Evolutionary conservation across 2,888 invertebrate species (phyloP).

Genomic region (Tigriopus californicus): DNA sequence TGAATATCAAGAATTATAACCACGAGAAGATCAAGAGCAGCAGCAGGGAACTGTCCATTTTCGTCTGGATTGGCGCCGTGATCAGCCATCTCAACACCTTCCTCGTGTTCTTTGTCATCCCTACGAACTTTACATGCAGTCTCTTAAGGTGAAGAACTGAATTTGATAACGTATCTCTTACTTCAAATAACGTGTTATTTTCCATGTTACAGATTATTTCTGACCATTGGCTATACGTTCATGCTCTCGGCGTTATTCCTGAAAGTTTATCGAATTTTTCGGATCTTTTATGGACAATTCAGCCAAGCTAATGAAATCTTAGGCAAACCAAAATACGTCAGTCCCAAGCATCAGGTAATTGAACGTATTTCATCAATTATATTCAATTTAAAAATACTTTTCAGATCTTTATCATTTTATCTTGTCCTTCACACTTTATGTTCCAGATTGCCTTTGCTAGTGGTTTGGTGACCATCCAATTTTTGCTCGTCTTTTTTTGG

Average conservation of each 20-base stretch:
- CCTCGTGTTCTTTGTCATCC: not conserved
- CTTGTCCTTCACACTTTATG: too few species aligned
- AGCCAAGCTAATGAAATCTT: not conserved
- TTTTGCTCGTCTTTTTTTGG: not conserved
- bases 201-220: not conserved
- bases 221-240: not conserved
- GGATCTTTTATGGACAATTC: constrained; percentile 2
- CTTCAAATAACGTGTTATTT: too few species aligned
- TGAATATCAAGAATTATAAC: not conserved
- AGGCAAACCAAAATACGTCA: not conserved
- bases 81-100: constrained; percentile 7
- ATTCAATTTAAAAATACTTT: too few species aligned
- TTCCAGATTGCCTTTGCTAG: not conserved
- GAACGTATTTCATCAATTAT: not conserved
- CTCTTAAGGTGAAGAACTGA: not conserved
- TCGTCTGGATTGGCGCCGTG: not conserved
- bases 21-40: not conserved
- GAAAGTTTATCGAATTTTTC: not conserved
- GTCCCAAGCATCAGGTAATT: constrained; percentile 1
- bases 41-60: not conserved
- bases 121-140: not conserved
- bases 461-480: not conserved
- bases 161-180: too few species aligned
- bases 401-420: too few species aligned
- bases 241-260: not conserved